A percentile compares a stretch with the other conserved stretches of the same genome.
Conservation (phyloP, 2,888 invertebrate genomes). For the Heliconius charithonia region DNA sequence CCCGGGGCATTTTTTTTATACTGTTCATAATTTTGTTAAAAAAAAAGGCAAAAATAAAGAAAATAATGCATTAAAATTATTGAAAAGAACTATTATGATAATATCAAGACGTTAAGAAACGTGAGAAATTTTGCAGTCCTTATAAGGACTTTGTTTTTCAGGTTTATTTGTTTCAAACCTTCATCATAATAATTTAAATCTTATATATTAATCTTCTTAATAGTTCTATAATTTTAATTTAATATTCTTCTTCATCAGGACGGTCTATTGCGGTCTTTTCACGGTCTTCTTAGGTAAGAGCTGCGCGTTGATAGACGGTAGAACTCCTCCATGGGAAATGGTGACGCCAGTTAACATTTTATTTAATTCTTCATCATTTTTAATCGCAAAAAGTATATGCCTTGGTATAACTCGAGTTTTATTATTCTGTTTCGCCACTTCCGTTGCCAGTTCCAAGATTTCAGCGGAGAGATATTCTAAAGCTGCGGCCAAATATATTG, state of each 20-base stretch:
- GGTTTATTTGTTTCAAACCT: conserved; percentile 42
- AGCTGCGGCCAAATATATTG: conserved; percentile 83
- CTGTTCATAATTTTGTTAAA: background rate
- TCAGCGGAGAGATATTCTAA: conserved; percentile 88
- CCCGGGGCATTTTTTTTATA: conserved; percentile 82
- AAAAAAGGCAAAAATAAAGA: background rate
- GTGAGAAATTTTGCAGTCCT: conserved; percentile 53
- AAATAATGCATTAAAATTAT: background rate
- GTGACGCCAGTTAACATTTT: conserved; percentile 61
- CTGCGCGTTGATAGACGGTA: conserved; percentile 61
- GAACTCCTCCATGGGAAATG: conserved; percentile 65
- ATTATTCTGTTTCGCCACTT: conserved; percentile 86
- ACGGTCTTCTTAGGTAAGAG: conserved; percentile 67
- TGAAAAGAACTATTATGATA: background rate
- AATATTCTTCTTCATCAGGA: background rate
- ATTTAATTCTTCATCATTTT: conserved; percentile 67
- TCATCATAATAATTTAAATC: conserved; percentile 36
- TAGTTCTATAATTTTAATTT: background rate
- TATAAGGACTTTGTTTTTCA: conserved; percentile 58
- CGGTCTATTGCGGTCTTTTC: conserved; percentile 49
- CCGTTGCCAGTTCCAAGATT: conserved; percentile 85
- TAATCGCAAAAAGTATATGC: conserved; percentile 65
- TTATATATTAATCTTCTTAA: background rate
- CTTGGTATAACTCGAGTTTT: conserved; percentile 79
- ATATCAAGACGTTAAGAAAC: background rate